A percentile compares a stretch with the other conserved stretches of the same genome.
These are phyloP conservation scores for Temnothorax ravouxi DNA, from an alignment of 2,888 invertebrate species.

Conservation along the genomic window DNA sequence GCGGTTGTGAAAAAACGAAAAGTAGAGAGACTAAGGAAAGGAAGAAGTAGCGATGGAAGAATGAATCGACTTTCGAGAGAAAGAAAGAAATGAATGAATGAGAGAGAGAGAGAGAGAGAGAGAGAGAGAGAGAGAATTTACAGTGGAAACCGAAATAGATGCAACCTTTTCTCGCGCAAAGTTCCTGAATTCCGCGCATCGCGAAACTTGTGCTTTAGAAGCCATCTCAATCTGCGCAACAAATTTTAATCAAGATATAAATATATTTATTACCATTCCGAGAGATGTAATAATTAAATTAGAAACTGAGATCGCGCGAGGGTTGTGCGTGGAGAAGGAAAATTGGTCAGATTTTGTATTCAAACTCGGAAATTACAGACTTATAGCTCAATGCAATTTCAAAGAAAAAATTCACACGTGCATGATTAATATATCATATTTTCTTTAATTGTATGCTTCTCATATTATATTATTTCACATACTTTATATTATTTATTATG, in stretches of 20 bases:
- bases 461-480: background rate
- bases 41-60: constrained; percentile 4
- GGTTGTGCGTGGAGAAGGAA: background rate
- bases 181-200: constrained; percentile 38
- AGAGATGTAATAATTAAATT: constrained; percentile 23
- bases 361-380: background rate
- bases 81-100: constrained; percentile 5
- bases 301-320: background rate
- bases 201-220: constrained; percentile 14
- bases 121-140: constrained; percentile 13
- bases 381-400: background rate
- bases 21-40: background rate
- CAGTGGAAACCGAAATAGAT: constrained; percentile 42
- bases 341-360: background rate
- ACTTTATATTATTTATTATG: background rate
- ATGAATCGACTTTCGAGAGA: background rate
- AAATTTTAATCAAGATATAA: constrained; percentile 50
- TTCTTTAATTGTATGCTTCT: background rate
- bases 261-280: background rate
- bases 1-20: constrained; percentile 25
- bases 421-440: background rate
- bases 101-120: background rate
- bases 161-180: constrained; percentile 27
- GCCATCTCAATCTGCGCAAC: constrained; percentile 35
- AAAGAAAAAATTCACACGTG: background rate